Percentiles rank a stretch among this genome's conserved stretches.
Evolutionary conservation across 2,797 vertebrate genomes (phyloP).

Genomic region (Eulemur rubriventer): DNA sequence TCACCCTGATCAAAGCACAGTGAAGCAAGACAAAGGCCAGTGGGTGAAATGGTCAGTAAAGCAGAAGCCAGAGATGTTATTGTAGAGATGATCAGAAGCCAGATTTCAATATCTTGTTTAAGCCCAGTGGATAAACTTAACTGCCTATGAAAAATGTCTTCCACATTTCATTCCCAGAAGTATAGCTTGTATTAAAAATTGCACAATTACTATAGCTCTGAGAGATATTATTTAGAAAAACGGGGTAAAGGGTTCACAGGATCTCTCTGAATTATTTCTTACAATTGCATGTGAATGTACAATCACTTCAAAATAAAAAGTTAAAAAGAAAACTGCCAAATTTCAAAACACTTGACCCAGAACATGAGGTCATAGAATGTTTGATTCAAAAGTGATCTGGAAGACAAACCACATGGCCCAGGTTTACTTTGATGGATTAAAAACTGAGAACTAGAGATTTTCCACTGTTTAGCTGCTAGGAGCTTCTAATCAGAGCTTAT

Average conservation of each 20-base stretch:
- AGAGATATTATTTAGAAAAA: conserved; percentile 42
- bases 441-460: not conserved
- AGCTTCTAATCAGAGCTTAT: conserved; percentile 4
- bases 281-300: not conserved
- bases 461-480: not conserved
- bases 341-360: conserved; percentile 5
- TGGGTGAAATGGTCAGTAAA: not conserved
- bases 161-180: conserved; percentile 41
- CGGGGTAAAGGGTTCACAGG: not conserved
- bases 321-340: not conserved
- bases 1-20: not conserved
- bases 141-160: not conserved
- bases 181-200: conserved; percentile 1
- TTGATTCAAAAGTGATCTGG: not conserved
- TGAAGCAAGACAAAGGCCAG: not conserved
- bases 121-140: not conserved
- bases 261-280: not conserved
- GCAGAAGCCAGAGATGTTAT: conserved; percentile 16
- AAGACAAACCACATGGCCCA: not conserved
- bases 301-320: conserved; percentile 14
- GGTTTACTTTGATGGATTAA: not conserved
- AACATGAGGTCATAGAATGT: not conserved
- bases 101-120: conserved; percentile 4
- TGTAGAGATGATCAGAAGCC: not conserved
- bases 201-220: not conserved